Evolutionary conservation across 1,140 invertebrate genomes (phyloP).

Genomic region (Polypedilum vanderplanki): DNA sequence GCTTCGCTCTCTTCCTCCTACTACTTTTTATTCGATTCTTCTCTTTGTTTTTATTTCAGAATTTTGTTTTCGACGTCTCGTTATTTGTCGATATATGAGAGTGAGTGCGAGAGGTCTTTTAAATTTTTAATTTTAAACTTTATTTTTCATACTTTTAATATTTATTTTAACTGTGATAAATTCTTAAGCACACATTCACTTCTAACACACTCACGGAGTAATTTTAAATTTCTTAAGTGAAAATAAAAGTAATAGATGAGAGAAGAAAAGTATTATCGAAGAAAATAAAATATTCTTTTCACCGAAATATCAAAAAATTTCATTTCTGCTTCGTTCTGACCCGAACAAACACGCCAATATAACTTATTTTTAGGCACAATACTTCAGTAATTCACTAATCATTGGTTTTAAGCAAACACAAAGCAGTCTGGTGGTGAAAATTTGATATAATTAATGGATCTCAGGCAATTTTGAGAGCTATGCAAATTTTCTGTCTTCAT

Average conservation of each 20-base stretch:
- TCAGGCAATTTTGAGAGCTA: not conserved
- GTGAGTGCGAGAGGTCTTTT: no score
- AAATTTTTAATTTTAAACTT: no score
- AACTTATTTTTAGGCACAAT: not conserved
- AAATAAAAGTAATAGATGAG: not conserved
- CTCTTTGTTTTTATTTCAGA: not conserved
- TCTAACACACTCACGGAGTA: not conserved
- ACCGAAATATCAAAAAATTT: conserved; percentile 27
- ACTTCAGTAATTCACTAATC: not conserved
- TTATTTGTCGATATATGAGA: not conserved
- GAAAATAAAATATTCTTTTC: conserved; percentile 7
- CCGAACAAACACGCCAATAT: not conserved
- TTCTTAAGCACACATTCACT: not conserved
- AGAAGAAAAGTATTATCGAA: not conserved
- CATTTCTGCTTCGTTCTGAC: not conserved
- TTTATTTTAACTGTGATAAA: no score
- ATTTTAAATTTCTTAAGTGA: not conserved
- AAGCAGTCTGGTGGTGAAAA: not conserved
- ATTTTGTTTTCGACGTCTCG: no score
- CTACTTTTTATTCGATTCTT: not conserved
- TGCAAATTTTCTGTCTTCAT: not conserved
- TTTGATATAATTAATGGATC: not conserved
- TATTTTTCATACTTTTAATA: no score
- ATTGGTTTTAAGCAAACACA: not conserved
- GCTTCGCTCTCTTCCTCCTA: not conserved